phyloP scores from a whole-genome alignment of 2,797 vertebrate species.

The Typhlichthys subterraneus region DNA sequence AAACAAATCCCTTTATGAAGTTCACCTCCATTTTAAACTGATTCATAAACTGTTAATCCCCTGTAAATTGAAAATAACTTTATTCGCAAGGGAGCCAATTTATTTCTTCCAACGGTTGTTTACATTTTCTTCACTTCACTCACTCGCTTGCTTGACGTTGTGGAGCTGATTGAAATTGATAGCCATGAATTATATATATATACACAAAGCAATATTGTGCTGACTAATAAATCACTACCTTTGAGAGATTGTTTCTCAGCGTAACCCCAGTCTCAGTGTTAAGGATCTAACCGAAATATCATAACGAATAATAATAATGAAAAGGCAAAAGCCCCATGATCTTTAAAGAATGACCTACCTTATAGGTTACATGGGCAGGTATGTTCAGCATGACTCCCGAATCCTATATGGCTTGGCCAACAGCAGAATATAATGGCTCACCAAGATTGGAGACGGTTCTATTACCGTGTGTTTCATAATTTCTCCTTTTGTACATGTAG shows the following conservation, averaged over 20 bases:
- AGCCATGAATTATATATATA: conserved; percentile 2
- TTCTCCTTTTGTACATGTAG: too few relatives aligned
- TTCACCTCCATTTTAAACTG: conserved; percentile 5
- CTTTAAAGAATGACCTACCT: too few relatives aligned
- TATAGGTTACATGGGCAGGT: too few relatives aligned
- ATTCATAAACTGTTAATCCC: conserved; percentile 1
- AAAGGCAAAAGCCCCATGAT: too few relatives aligned
- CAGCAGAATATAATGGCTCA: too few relatives aligned
- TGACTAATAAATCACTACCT: conserved; percentile 1
- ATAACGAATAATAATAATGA: too few relatives aligned
- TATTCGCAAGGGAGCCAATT: background rate
- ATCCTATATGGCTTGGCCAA: too few relatives aligned
- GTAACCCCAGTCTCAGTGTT: background rate
- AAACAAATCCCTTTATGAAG: background rate
- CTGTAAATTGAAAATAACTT: conserved; percentile 5
- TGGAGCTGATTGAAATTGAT: conserved; percentile 5
- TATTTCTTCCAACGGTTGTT: conserved; percentile 1
- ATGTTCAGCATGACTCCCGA: too few relatives aligned
- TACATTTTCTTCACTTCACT: background rate
- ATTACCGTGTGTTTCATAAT: too few relatives aligned
- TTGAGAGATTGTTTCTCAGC: background rate
- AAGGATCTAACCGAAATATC: background rate
- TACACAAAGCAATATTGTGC: background rate
- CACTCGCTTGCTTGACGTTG: background rate
- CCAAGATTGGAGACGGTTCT: too few relatives aligned